phyloP scores from a whole-genome alignment of 2,888 invertebrate genomes.

The Callimorpha dominula region DNA sequence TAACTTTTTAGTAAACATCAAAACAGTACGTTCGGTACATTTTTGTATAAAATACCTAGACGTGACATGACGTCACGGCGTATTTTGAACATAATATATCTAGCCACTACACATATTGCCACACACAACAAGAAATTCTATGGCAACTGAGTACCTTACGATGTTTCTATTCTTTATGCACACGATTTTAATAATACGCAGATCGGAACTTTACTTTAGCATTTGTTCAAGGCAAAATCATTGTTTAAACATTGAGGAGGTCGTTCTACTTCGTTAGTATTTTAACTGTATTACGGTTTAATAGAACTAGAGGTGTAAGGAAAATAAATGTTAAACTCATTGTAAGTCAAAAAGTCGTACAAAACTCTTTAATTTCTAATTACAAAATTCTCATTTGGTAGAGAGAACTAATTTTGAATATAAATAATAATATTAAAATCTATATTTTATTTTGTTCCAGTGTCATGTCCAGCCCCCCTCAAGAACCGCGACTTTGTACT shows the following conservation, averaged over 20 bases:
- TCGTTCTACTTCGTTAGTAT: background rate
- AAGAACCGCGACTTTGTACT: conserved; percentile 97
- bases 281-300: background rate
- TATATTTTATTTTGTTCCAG: conserved; percentile 75
- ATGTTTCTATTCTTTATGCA: background rate
- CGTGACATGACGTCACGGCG: no score
- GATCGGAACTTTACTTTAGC: background rate
- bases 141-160: background rate
- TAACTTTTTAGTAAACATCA: no score
- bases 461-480: conserved; percentile 94
- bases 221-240: background rate
- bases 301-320: background rate
- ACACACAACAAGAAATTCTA: background rate
- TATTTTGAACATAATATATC: no score
- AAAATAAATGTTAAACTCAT: no score
- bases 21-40: no score
- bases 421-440: no score
- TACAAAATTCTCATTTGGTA: no score
- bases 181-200: background rate
- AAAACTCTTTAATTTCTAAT: no score
- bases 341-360: no score
- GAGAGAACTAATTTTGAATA: no score
- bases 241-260: background rate
- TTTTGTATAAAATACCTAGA: no score
- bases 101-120: background rate